phyloP scores from a whole-genome alignment of 2,113 vertebrate species.

The Colinus virginianus region DNA sequence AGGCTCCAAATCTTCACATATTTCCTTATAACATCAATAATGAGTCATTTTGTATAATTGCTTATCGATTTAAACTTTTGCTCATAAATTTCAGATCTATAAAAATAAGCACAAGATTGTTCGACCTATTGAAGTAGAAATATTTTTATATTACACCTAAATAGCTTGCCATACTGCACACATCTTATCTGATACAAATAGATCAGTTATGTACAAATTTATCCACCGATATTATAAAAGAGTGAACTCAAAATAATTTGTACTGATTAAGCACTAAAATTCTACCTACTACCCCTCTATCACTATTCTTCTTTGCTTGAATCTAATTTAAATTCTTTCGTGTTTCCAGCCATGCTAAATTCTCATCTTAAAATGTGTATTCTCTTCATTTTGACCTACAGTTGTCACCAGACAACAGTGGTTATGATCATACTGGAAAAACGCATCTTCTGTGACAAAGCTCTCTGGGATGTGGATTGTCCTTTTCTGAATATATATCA shows the following conservation, averaged over 20 bases:
- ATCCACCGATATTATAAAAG: background rate
- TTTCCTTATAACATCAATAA: background rate
- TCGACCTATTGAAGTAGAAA: background rate
- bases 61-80: background rate
- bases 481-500: background rate
- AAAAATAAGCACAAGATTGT: background rate
- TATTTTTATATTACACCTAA: background rate
- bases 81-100: background rate
- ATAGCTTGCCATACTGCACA: fast-evolving
- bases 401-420: background rate
- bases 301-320: background rate
- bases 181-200: background rate
- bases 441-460: background rate
- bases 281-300: background rate
- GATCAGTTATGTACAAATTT: background rate
- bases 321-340: background rate
- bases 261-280: background rate
- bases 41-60: background rate
- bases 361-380: background rate
- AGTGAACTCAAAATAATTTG: background rate
- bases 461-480: background rate
- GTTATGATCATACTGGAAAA: background rate
- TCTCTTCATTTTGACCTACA: background rate
- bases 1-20: background rate
- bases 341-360: background rate